Evolutionary conservation across 2,797 vertebrate genomes (phyloP), one percentile per base, ranked within the genome.

Genomic region (Cirrhinus mrigala): DNA sequence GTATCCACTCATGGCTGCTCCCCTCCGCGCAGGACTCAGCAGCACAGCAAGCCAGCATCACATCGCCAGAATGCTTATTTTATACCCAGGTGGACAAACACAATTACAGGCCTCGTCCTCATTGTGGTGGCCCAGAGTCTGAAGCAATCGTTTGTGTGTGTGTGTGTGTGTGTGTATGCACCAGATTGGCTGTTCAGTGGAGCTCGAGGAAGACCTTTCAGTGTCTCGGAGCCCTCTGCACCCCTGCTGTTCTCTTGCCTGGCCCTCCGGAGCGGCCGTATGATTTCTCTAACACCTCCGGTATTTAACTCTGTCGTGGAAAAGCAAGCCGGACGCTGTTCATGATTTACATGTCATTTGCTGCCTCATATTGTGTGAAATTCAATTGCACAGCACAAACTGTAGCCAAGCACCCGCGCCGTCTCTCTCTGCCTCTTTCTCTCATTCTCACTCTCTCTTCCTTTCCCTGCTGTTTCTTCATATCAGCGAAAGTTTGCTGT

Each of bases 341-440:
- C 97, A 98, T 97, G 97, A 97, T 98, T 99, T 98, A 98, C 98
- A 98, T 98, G 97, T 97, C 97, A 99, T 99, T 99, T 99, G 97
- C 97, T 98, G 98, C 98, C 97, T 98, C 97, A 98, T 99, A 98
- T 97, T 97, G 97, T 99, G 97, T 99, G 97, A 98, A 99, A 99
- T 99, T 97, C 98, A 99, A 98, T 99, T 99, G 98, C 97, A 98
- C 98, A 98, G 95, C 97, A 96, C 97, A 95, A 96, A 97, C 97
- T 96, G 96, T 96, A 96, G 97, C 96, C 96, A 97, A 96, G 95
- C 96, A 94, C 89, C 40, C 79, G 90, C 87, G 84, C 90, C 52
- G 79, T 58, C 87, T 79, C 87, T 60, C 79, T 83, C 82, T 87
- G 86, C 74, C 75, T 81, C 77, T 58, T 54, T 79, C 60, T 71